Evolutionary conservation across 2,113 vertebrate species (phyloP).

Genomic region (Tragelaphus imberbis): DNA sequence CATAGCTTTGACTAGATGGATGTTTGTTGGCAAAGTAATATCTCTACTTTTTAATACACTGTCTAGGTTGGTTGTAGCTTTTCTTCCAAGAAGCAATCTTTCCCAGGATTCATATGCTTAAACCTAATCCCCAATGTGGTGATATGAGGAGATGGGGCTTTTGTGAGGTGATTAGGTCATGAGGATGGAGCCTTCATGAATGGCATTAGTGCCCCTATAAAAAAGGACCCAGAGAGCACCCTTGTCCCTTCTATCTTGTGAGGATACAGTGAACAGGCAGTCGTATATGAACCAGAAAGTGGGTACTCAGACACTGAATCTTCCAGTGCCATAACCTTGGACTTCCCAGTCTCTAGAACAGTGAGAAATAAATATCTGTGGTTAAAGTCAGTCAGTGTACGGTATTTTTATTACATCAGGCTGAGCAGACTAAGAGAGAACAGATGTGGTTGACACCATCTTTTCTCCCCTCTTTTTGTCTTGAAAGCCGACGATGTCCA

Average conservation of each 20-base stretch:
- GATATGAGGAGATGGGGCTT: neutral
- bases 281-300: neutral
- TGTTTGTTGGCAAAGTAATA: neutral
- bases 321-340: neutral
- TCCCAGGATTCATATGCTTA: neutral
- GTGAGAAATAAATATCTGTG: neutral
- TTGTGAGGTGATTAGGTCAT: neutral
- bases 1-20: neutral
- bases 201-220: neutral
- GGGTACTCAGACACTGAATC: neutral
- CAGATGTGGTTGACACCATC: neutral
- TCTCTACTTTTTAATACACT: neutral
- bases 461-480: neutral
- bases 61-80: neutral
- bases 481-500: neutral
- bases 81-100: neutral
- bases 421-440: neutral
- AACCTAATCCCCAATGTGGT: neutral
- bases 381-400: neutral
- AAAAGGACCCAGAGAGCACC: neutral
- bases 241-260: neutral
- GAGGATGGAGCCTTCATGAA: neutral
- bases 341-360: neutral
- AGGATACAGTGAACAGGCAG: neutral
- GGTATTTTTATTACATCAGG: neutral